A percentile compares a stretch with the other conserved stretches of the same genome.
These are phyloP conservation scores for Percina caprodes DNA, from an alignment of 2,113 vertebrate species.

Conservation along the genomic window DNA sequence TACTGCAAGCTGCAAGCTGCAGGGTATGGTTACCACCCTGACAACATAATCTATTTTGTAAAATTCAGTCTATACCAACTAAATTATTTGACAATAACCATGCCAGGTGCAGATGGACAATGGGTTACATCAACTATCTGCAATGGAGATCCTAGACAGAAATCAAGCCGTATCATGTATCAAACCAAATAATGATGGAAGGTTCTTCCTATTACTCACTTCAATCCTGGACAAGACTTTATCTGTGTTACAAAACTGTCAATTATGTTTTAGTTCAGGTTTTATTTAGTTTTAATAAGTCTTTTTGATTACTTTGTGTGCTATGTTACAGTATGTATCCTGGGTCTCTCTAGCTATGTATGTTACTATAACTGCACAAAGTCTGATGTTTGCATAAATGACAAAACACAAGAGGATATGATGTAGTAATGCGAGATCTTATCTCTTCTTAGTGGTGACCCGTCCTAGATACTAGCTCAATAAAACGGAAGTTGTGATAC, in stretches of 20 bases:
- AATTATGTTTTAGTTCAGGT: background rate
- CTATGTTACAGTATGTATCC: background rate
- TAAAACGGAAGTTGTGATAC: constrained; percentile 62
- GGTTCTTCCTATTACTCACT: background rate
- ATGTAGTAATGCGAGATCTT: constrained; percentile 41
- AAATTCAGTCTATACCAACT: background rate
- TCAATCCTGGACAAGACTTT: background rate
- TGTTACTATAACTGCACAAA: background rate
- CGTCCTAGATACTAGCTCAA: constrained; percentile 40
- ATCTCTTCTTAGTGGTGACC: constrained; percentile 23
- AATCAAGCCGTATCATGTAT: background rate
- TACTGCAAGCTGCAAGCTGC: background rate
- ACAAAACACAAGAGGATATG: constrained; percentile 23
- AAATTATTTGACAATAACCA: constrained; percentile 22
- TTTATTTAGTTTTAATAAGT: background rate
- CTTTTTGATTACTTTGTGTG: background rate
- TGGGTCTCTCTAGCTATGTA: background rate
- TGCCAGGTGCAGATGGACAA: background rate
- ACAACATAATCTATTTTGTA: constrained; percentile 27
- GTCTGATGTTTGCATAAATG: constrained; percentile 7
- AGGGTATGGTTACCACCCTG: constrained; percentile 16
- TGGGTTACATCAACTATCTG: background rate
- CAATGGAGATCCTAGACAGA: background rate
- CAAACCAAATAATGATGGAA: background rate
- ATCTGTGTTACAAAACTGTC: background rate